Base-by-base conservation (phyloP, 2,888 invertebrate species). In the Plemyria rubiginata region DNA sequence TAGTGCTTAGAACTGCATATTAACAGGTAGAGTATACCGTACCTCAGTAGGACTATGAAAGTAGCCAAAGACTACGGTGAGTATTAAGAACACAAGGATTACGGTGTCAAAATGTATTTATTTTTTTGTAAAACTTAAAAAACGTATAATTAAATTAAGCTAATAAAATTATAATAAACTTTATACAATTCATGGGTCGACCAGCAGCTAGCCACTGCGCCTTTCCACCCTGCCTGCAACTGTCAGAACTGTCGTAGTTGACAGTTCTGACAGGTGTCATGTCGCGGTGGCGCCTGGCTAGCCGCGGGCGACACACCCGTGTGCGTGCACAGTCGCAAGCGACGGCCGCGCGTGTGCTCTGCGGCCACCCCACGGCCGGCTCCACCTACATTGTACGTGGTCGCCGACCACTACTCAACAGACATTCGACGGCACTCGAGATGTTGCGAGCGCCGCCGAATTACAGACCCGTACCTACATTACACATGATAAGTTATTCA, bases 41-140 rank as follows among this genome's bases (percentile, higher is more conserved):
- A 2, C 22, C 22, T 22, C 22, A 22, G 22, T 22, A 29, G 29
- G 5, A 29, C 5, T 6, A 29, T 29, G 32, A 45, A 16, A 1
- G 15, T 15, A 45, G 11, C 15, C 0, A 16, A 11, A 9, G 1
- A 32, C n/a, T n/a, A n/a, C n/a, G n/a, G 49, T 13, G 8, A 51
- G 9, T 15, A 1, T 1, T 22, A 22, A 22, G 22, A 57, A 57
- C 29, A 57, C 50, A 32, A 32, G 38, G 16, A 13, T 61, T 86
- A 92, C 92, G 92, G 92, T 92, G 92, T 88, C 92, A 77, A 93
- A 93, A 93, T 93, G 93, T 93, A 93, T 93, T 93, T 93, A 93
- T 80, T 77, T 90, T 22, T 90, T 91, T 88, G 50, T 85, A 82
- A 86, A 85, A 85, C 86, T 92, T 85, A 83, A 65, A 70, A 85